Evolutionary conservation across 2,797 vertebrate species (phyloP).

Genomic region (Chiloscyllium punctatum): DNA sequence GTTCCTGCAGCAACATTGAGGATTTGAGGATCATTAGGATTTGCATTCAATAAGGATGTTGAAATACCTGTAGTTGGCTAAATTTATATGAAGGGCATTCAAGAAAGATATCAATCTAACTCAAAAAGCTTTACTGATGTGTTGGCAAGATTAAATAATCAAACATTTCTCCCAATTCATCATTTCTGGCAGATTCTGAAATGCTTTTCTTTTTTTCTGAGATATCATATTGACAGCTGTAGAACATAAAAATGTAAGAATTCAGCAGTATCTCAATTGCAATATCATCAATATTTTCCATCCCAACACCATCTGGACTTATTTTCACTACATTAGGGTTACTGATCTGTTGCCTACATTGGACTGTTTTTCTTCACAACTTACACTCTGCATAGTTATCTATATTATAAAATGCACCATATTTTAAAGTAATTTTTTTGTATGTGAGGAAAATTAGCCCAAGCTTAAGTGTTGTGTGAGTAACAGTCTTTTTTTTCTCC

Average conservation of each 20-base stretch:
- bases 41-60: background rate
- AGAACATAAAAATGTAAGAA: background rate
- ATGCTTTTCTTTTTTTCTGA: background rate
- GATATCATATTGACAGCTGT: background rate
- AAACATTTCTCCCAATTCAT: background rate
- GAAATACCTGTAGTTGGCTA: background rate
- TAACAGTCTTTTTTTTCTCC: background rate
- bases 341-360: background rate
- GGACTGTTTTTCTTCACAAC: background rate
- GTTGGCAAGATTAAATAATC: background rate
- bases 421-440: background rate
- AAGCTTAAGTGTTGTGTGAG: background rate
- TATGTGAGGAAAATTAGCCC: background rate
- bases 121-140: background rate
- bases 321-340: background rate
- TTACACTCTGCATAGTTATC: too few relatives aligned
- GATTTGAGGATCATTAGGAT: background rate
- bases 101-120: background rate
- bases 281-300: background rate
- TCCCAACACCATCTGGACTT: background rate
- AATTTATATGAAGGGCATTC: background rate
- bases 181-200: constrained; percentile 12
- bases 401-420: background rate
- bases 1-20: background rate
- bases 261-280: background rate